Evolutionary conservation across 2,888 invertebrate genomes (phyloP), one percentile per base, ranked within the genome.

Genomic region (Sycophila texana): DNA sequence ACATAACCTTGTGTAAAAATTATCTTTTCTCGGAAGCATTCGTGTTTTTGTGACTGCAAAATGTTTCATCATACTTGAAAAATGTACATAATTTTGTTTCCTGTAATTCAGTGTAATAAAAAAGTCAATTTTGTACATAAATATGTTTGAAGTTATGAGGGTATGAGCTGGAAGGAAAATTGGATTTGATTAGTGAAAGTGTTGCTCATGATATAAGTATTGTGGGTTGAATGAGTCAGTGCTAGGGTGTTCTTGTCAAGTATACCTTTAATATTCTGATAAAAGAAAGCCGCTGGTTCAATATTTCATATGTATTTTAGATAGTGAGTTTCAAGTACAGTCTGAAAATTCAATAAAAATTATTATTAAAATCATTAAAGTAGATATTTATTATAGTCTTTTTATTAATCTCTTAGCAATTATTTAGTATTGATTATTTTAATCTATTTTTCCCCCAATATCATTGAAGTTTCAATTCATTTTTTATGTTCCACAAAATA

Each of bases 181-280:
- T 77, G 51, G 60, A 63, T 66, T 66, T 78, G 75, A 78, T 81
- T 81, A 74, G 26, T 72, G 16, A 12, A 75, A 63, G 49, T 63
- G 57, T 75, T 70, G 58, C 63, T 78, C 72, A 68, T 77, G 22
- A 66, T 73, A 30, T 12, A 47, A 73, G 66, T 65, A 60, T 70
- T 74, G 65, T 74, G 49, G 70, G 74, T 47, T 47, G 55, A 65
- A 74, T 80, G 80, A 80, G 65, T 80, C 80, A 80, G 80, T 71
- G 26, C 22, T 66, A 57, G 18, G 51, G 47, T 77, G 47, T 80
- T 63, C 60, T 63, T 77, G 53, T 77, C 71, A 71, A 67, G 30
- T 53, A 53, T 77, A 74, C 57, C 75, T 74, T 74, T 71, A 72
- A 61, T 75, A 75, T 71, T 75, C 55, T 72, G 72, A 75, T 79